Percentiles rank a stretch among this genome's conserved stretches.
Conservation (phyloP, 1,140 invertebrate species). For the Aphaenogaster rudis region DNA sequence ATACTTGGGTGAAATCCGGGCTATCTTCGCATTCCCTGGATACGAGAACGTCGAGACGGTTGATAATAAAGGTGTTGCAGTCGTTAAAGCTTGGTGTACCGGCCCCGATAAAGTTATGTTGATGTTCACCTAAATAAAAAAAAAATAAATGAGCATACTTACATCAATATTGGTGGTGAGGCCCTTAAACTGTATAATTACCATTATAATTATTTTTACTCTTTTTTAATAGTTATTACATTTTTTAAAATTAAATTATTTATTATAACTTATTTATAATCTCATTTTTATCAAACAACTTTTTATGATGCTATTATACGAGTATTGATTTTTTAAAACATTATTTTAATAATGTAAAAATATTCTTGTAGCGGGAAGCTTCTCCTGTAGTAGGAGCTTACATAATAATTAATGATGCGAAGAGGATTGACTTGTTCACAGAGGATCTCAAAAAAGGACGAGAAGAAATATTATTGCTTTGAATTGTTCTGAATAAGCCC, state of each 20-base stretch:
- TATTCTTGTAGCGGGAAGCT: neutral
- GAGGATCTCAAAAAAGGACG: neutral
- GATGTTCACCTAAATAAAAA: slow-evolving; percentile 79
- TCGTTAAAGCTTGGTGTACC: slow-evolving; percentile 80
- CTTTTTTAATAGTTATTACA: slow-evolving; percentile 6
- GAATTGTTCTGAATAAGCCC: neutral
- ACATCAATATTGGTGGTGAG: too few relatives aligned
- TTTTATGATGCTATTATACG: neutral
- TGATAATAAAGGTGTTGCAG: slow-evolving; percentile 69
- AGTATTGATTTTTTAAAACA: neutral
- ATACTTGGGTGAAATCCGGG: slow-evolving; percentile 77
- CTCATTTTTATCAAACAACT: neutral
- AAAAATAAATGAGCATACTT: neutral
- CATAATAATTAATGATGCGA: slow-evolving; percentile 32
- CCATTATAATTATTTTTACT: neutral
- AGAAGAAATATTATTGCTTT: neutral
- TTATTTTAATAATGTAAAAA: neutral
- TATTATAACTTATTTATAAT: neutral
- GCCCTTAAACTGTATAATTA: too few relatives aligned
- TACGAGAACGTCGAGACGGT: slow-evolving; percentile 70
- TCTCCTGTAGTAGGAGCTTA: slow-evolving; percentile 1
- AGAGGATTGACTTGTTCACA: neutral
- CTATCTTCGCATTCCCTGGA: slow-evolving; percentile 72
- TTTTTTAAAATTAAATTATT: neutral
- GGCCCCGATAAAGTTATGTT: slow-evolving; percentile 82